Conservation (phyloP, 2,113 vertebrate genomes). For the Muscicapa adusta region DNA sequence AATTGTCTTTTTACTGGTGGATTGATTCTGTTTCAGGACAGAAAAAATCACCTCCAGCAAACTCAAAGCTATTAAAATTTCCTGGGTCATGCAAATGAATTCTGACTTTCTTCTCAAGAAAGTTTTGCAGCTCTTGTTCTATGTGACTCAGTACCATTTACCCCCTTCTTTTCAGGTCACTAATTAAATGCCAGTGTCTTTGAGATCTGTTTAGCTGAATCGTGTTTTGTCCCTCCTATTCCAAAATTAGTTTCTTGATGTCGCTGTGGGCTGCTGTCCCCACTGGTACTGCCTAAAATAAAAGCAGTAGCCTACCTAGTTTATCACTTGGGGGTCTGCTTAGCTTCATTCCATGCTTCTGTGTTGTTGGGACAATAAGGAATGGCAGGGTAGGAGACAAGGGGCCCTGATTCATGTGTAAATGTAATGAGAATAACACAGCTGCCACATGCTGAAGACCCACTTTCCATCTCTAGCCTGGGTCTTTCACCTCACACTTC, state of each 20-base stretch:
- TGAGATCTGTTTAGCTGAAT: background rate
- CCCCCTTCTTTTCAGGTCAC: constrained; percentile 5
- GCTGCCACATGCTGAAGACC: background rate
- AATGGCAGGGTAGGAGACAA: background rate
- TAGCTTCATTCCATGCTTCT: background rate
- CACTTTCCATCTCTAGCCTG: background rate
- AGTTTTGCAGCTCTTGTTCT: background rate
- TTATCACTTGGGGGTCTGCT: background rate
- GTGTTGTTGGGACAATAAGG: background rate
- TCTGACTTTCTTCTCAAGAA: background rate
- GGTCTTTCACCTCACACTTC: background rate
- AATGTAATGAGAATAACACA: background rate
- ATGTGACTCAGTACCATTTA: background rate
- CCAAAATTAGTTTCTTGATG: background rate
- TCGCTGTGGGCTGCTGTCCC: background rate
- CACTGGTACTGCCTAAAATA: background rate
- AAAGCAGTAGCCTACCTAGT: background rate
- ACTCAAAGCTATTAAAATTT: constrained; percentile 6
- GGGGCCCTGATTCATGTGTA: background rate
- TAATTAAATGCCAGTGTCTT: constrained; percentile 9
- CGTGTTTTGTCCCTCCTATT: background rate
- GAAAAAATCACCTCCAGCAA: constrained; percentile 27
- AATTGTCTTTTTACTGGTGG: constrained; percentile 8
- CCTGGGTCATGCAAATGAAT: background rate
- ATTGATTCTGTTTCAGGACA: constrained; percentile 14